These are phyloP conservation scores for Drosophila yakuba DNA, from an alignment of 1,140 invertebrate species.

Conservation along the genomic window DNA sequence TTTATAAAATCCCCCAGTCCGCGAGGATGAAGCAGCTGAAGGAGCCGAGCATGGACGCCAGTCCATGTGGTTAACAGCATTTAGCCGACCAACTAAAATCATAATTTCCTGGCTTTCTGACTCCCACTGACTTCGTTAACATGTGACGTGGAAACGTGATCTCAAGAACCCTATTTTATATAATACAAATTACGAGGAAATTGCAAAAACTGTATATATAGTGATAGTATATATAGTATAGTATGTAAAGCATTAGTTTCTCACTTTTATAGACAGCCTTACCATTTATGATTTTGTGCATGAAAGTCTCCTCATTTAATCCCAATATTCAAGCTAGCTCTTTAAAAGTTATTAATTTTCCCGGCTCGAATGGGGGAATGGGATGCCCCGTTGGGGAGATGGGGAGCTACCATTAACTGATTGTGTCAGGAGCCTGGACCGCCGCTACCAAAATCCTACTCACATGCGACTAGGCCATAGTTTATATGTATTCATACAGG, in stretches of 20 bases:
- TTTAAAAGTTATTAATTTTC: background rate
- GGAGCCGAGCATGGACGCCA: background rate
- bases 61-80: constrained; percentile 1
- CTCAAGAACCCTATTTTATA: no score
- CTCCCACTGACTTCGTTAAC: background rate
- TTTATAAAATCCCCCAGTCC: background rate
- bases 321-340: background rate
- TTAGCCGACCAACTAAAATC: background rate
- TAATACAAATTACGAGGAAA: no score
- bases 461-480: background rate
- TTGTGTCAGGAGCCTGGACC: background rate
- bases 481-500: constrained; percentile 1
- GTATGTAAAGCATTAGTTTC: no score
- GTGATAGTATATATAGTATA: no score
- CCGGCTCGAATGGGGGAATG: background rate
- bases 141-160: background rate
- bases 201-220: no score
- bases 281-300: no score
- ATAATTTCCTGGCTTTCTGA: constrained; percentile 13
- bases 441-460: background rate
- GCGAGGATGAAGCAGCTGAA: constrained; percentile 2
- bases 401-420: constrained; percentile 4
- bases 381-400: no score
- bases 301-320: background rate
- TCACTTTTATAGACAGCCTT: no score